Base-by-base conservation (phyloP, 2,113 vertebrate genomes). In the Sitta europaea region DNA sequence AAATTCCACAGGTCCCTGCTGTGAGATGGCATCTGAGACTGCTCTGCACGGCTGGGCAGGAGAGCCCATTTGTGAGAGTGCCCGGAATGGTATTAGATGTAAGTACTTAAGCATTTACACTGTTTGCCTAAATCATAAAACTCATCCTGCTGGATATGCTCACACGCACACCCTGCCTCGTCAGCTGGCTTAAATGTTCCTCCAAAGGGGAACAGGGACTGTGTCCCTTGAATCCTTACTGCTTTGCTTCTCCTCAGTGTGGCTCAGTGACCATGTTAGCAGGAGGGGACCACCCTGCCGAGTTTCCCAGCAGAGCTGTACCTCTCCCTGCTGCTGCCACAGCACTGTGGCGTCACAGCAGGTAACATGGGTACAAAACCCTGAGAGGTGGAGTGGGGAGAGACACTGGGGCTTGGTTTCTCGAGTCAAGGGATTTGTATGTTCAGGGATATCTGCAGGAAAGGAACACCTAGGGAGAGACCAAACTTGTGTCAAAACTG, bases 111-210 rank as follows among this genome's bases (percentile, higher is more conserved):
- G 68, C 81, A 83, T 58, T 95, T 76, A 53, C 62, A 47, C n/a
- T 77, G 71, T 88, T 92, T 95, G 91, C 58, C 40, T 93, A 79
- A 93, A 77, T 86, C 72, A 54, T 80, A 43, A 90, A 84, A 29
- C 54, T 65, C 73, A 45, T 72, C 80, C 59, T 68, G 42, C 51
- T 70, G 72, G 77, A 74, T 91, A 22, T n/a, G n/a, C 62, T 63
- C 15, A 1, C 38, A 83, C 45, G 61, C 93, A 35, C 51, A 47
- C 27, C 58, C 51, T 87, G 67, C 58, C 38, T 92, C 55, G 81
- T 55, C 74, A 91, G 40, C n/a, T 78, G 86, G 53, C 71, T 96
- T 92, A 77, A 79, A 74, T 24, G 22, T 55, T 67, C 65, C 66
- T 89, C 45, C 12, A 4, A 75, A 78, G 54, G 42, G 17, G 48